These are phyloP conservation scores for Patella pellucida DNA, from an alignment of 2,888 invertebrate species.

Conservation along the genomic window DNA sequence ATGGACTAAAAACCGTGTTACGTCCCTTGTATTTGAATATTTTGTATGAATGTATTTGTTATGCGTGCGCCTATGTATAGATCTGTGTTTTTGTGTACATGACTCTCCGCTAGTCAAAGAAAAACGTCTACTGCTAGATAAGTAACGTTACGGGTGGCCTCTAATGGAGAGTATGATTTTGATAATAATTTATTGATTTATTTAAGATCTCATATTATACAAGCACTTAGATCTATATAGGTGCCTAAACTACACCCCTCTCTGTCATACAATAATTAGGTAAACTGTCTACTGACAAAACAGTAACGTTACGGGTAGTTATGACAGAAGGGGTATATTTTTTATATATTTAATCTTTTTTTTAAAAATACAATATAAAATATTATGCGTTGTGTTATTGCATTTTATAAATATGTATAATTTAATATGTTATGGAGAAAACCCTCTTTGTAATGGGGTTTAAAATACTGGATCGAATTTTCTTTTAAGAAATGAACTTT, in stretches of 20 bases:
- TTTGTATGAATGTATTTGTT: no score
- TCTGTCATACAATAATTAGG: background rate
- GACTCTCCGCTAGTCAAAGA: conserved; percentile 1
- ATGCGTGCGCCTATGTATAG: background rate
- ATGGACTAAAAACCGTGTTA: no score
- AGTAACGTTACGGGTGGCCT: conserved; percentile 6
- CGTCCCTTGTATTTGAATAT: no score
- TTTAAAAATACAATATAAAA: no score
- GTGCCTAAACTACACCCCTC: background rate
- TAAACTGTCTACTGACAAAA: conserved; percentile 10
- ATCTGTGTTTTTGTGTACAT: background rate
- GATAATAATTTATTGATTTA: background rate
- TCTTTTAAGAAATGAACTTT: no score
- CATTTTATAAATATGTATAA: no score
- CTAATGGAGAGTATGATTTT: background rate
- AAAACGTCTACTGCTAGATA: conserved; percentile 1
- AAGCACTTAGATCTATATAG: background rate
- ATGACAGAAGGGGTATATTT: background rate
- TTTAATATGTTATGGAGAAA: no score
- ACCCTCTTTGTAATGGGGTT: no score
- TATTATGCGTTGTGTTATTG: no score
- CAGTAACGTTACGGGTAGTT: conserved; percentile 11
- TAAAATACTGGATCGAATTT: no score
- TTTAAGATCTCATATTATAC: conserved; percentile 2
- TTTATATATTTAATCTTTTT: background rate